Base-by-base conservation (phyloP, 2,797 vertebrate genomes). In the Chaetodon trifasciatus region DNA sequence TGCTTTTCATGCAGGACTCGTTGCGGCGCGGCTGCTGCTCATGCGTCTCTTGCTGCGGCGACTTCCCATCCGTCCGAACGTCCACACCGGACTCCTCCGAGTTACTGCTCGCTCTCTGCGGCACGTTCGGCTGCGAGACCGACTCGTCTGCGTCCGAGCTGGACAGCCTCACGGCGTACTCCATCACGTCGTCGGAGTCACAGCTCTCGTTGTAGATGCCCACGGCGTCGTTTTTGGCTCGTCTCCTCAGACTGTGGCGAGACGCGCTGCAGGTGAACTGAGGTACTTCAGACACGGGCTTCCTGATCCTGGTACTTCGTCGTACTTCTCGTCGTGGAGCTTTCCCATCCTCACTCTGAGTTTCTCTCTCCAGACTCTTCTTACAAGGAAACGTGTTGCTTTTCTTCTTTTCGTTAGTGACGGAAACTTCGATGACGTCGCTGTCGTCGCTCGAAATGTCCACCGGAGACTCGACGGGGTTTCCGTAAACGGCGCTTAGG, bases 401-500 rank as follows among this genome's bases (percentile, higher is more conserved):
- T 60, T 78, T 81, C 24, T 60, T 87, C 19, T 87, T 86, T 1
- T 52, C 56, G 6, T 79, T 74, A 0, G 82, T 89, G 12, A 92
- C 81, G 0, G 93, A 86, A 8, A 95, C 93, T 60, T 95, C 94
- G 0, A 95, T 70, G 0, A 94, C 83, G n/a, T 94, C 93, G n/a
- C 94, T 96, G 84, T 95, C 92, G 0, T 95, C 94, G 17, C 94
- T 95, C 5, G 92, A 94, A 28, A 89, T 37, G 0, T 91, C 91
- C 0, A 84, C 78, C 0, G 57, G 74, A 0, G 91, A 91, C 4
- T 83, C 86, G 0, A 53, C 21, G 0, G 55, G 12, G 61, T 85
- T 80, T 9, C 56, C 32, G 8, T 92, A 93, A 0, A 86, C 84
- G 1, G 76, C 61, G 0, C 75, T 73, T 8, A 94, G 90, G 83